Percentiles rank a stretch among this genome's conserved stretches.
phyloP scores from a whole-genome alignment of 2,888 invertebrate genomes.

The Polyommatus icarus region DNA sequence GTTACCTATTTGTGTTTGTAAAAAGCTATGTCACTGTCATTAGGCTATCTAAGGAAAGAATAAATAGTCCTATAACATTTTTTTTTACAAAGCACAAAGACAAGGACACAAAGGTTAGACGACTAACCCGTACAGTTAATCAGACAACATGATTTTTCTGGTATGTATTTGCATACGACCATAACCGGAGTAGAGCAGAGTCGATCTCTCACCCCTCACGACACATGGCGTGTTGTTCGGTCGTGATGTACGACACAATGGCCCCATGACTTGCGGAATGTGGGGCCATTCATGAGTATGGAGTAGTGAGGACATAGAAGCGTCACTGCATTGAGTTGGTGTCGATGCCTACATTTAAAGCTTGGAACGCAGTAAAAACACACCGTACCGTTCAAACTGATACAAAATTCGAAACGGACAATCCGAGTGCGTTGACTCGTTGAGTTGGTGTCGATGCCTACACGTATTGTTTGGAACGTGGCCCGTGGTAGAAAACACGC shows the following conservation, averaged over 20 bases:
- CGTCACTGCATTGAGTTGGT: neutral
- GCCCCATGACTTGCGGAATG: slow-evolving; percentile 72
- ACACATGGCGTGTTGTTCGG: slow-evolving; percentile 59
- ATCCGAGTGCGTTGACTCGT: no score
- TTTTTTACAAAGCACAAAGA: neutral
- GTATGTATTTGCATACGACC: slow-evolving; percentile 39
- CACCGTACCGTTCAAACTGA: no score
- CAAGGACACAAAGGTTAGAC: neutral
- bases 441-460: no score
- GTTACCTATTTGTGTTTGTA: no score
- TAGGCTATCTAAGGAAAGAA: no score
- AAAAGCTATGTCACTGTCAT: no score
- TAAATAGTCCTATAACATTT: no score
- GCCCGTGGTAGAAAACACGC: no score
- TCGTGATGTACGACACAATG: slow-evolving; percentile 75
- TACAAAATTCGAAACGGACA: no score
- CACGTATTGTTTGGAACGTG: no score
- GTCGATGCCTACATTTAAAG: neutral
- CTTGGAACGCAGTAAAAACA: no score
- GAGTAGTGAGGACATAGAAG: neutral
- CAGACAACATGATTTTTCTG: slow-evolving; percentile 47
- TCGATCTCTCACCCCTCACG: slow-evolving; percentile 72
- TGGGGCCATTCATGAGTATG: slow-evolving; percentile 65
- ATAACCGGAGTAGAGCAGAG: slow-evolving; percentile 60
- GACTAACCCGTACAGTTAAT: slow-evolving; percentile 32